phyloP scores from a whole-genome alignment of 2,797 vertebrate species.

The Lophotriccus pileatus region DNA sequence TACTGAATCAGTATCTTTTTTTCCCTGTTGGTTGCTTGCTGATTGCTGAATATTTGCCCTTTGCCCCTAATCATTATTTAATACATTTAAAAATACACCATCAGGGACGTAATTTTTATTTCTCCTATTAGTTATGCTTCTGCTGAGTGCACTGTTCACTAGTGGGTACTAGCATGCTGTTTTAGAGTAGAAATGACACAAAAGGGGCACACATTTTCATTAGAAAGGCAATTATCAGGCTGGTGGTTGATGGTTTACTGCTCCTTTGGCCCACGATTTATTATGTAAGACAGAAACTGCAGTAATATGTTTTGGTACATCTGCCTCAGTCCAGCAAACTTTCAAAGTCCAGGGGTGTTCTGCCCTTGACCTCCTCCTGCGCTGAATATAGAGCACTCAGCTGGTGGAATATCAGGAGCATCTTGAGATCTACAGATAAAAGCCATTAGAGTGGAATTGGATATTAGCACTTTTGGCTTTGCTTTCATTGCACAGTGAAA shows the following conservation, averaged over 20 bases:
- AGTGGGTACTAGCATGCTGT: constrained; percentile 48
- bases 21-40: background rate
- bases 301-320: constrained; percentile 32
- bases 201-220: constrained; percentile 63
- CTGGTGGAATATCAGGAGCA: background rate
- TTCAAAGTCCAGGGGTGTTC: constrained; percentile 7
- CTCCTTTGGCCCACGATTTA: constrained; percentile 56
- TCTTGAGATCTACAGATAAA: constrained; percentile 21
- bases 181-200: constrained; percentile 51
- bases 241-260: constrained; percentile 48
- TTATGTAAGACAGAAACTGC: constrained; percentile 6
- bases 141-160: constrained; percentile 48
- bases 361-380: constrained; percentile 31
- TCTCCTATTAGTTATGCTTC: constrained; percentile 52
- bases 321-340: constrained; percentile 5
- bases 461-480: background rate
- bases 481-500: background rate
- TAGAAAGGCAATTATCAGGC: constrained; percentile 60
- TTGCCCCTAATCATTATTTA: constrained; percentile 48
- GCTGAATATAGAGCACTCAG: background rate
- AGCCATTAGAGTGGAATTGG: background rate
- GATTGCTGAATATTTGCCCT: constrained; percentile 57
- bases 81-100: constrained; percentile 44
- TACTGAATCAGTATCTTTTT: background rate
- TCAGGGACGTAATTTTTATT: constrained; percentile 49